Evolutionary conservation across 2,797 vertebrate genomes (phyloP).

Genomic region (Phrynocephalus vlangalii): DNA sequence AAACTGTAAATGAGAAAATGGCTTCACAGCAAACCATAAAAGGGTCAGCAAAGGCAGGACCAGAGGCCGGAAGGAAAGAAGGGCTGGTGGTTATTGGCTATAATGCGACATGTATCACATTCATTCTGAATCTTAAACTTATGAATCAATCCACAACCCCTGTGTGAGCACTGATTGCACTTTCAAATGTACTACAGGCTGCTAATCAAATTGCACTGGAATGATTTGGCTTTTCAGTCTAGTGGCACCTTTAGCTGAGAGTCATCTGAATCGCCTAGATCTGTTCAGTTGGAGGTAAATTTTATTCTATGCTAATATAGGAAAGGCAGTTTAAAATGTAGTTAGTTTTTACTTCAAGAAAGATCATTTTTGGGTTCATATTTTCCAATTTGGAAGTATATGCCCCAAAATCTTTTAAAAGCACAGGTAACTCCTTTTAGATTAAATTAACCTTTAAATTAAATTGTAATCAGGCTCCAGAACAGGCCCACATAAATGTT

Average conservation of each 20-base stretch:
- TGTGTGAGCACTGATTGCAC: too few species aligned
- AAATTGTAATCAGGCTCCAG: neutral
- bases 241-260: neutral
- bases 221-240: too few species aligned
- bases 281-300: neutral
- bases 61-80: too few species aligned
- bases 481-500: neutral
- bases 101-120: too few species aligned
- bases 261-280: neutral
- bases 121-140: too few species aligned
- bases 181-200: too few species aligned
- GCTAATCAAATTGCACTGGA: too few species aligned
- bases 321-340: neutral
- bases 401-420: neutral
- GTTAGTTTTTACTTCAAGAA: neutral
- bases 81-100: too few species aligned
- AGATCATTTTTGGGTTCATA: neutral
- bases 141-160: too few species aligned
- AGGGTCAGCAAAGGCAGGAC: too few species aligned
- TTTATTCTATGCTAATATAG: neutral
- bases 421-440: neutral
- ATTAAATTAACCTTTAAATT: conserved; percentile 2
- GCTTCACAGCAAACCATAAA: too few species aligned
- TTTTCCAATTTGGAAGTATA: conserved; percentile 8
- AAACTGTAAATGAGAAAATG: too few species aligned